A percentile compares a stretch with the other conserved stretches of the same genome.
phyloP scores from a whole-genome alignment of 2,113 vertebrate genomes.

The Chloropsis cyanopogon region DNA sequence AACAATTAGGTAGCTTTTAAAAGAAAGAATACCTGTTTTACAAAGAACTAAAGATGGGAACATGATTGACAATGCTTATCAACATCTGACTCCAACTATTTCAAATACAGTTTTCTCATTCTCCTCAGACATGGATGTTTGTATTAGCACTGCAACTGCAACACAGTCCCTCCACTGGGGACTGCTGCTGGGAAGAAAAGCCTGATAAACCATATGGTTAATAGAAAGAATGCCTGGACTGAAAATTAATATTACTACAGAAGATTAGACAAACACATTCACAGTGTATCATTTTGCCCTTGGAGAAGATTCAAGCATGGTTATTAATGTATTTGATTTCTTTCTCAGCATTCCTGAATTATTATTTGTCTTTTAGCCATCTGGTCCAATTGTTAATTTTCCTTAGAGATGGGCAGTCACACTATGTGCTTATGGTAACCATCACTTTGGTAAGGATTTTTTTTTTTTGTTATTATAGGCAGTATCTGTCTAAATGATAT shows the following conservation, averaged over 20 bases:
- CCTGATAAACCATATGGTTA: not conserved
- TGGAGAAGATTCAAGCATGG: not conserved
- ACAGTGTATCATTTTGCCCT: not conserved
- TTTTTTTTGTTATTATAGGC: not conserved
- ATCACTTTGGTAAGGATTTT: not conserved
- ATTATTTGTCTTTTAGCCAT: not conserved
- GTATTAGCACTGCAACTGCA: not conserved
- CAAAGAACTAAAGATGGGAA: not conserved
- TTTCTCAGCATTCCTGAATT: not conserved
- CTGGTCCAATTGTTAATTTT: not conserved
- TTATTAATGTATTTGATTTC: not conserved
- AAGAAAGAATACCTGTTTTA: not conserved
- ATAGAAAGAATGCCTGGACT: not conserved
- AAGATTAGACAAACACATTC: not conserved
- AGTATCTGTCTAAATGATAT: not conserved
- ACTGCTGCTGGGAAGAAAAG: not conserved
- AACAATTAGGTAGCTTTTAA: not conserved
- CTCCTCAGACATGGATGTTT: not conserved
- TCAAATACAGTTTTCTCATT: not conserved
- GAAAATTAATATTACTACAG: constrained; percentile 5
- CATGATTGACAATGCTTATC: not conserved
- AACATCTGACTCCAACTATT: not conserved
- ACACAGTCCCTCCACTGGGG: not conserved
- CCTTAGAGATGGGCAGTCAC: not conserved
- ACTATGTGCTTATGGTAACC: not conserved